Conservation (phyloP, 2,888 invertebrate genomes). For the Hypselothyrea guttata region DNA sequence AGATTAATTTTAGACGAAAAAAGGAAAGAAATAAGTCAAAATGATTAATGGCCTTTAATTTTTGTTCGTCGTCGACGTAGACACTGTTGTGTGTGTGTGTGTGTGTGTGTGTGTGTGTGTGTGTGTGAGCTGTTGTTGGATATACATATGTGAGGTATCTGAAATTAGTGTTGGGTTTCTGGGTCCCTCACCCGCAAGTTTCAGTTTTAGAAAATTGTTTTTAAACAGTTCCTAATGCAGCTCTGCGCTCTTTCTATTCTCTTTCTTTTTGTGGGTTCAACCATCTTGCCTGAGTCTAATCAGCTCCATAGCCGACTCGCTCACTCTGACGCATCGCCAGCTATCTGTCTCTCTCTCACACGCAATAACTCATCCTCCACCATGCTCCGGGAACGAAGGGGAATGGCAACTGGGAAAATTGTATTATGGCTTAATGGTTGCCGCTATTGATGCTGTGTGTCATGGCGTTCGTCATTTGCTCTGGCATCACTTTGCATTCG, state of each 20-base stretch:
- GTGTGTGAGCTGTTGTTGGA: no score
- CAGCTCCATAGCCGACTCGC: slow-evolving; percentile 16
- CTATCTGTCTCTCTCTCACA: slow-evolving; percentile 4
- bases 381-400: background rate
- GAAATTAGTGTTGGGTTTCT: slow-evolving; percentile 31
- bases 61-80: slow-evolving; percentile 64
- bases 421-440: slow-evolving; percentile 53
- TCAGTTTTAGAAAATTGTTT: slow-evolving; percentile 45
- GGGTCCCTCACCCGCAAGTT: slow-evolving; percentile 39
- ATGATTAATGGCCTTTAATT: slow-evolving; percentile 80
- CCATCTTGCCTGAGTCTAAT: slow-evolving; percentile 45
- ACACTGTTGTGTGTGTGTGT: slow-evolving; percentile 32
- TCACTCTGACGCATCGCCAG: slow-evolving; percentile 1
- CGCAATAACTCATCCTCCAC: slow-evolving; percentile 22
- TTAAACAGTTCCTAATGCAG: slow-evolving; percentile 42
- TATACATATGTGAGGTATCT: slow-evolving; percentile 16
- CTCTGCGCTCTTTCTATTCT: slow-evolving; percentile 29
- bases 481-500: background rate
- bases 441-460: slow-evolving; percentile 28
- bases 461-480: slow-evolving; percentile 17
- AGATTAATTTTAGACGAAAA: slow-evolving; percentile 80
- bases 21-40: slow-evolving; percentile 81
- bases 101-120: slow-evolving; percentile 20
- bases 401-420: slow-evolving; percentile 20
- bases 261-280: slow-evolving; percentile 24